Evolutionary conservation across 2,888 invertebrate species (phyloP).

Genomic region (Sarcophaga rosellei): DNA sequence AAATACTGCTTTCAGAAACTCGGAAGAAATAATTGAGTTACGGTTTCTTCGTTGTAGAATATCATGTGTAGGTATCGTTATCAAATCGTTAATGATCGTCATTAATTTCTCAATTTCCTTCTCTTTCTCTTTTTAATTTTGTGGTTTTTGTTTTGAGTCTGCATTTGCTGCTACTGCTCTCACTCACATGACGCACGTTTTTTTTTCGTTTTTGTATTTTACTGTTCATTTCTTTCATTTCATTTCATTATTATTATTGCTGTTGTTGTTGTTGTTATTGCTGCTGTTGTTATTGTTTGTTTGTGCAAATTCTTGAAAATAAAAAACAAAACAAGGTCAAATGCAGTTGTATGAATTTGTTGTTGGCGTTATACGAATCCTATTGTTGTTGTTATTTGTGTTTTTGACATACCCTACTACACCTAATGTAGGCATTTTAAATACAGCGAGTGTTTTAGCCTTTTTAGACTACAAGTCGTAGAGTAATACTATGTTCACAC

Average conservation of each 20-base stretch:
- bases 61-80: not conserved
- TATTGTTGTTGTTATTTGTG: conserved; percentile 45
- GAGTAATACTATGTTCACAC: too few relatives aligned
- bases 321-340: conserved; percentile 68
- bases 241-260: conserved; percentile 13
- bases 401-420: too few relatives aligned
- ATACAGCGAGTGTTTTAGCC: too few relatives aligned
- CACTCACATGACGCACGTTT: conserved; percentile 39
- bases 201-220: conserved; percentile 8
- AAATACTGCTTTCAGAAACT: too few relatives aligned
- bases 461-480: too few relatives aligned
- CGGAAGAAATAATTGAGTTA: too few relatives aligned
- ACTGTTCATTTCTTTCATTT: conserved; percentile 22
- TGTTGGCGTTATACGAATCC: conserved; percentile 44
- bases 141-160: conserved; percentile 6
- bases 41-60: not conserved
- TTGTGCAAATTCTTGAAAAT: conserved; percentile 54
- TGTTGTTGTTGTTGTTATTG: conserved; percentile 21
- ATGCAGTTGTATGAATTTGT: conserved; percentile 66
- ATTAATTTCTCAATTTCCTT: conserved; percentile 12
- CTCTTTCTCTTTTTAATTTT: not conserved
- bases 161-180: not conserved
- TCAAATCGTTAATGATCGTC: not conserved
- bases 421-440: too few relatives aligned
- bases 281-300: conserved; percentile 21